Evolutionary conservation across 1,140 invertebrate species (phyloP), one percentile per base, ranked within the genome.

Genomic region (Condylostylus longicornis): DNA sequence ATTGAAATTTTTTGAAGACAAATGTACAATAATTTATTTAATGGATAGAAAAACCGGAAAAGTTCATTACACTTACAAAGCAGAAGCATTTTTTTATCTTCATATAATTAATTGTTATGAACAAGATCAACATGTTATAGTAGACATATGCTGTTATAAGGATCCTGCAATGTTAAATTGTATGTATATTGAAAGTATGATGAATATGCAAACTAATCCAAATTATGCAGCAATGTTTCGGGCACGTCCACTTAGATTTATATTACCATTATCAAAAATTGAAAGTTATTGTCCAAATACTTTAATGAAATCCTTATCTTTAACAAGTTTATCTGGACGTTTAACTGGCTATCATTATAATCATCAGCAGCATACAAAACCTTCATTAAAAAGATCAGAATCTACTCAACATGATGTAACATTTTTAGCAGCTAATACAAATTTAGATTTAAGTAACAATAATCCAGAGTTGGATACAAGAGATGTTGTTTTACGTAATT

Each of bases 21-120:
- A 82, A 48, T 61, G 84, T 71, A 86, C 82, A 0, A 59, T 79
- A 25, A 75, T 90, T 45, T 73, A 83, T 42, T 61, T 88, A 0
- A 59, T 89, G 2, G 71, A 70, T 5, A 67, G 78, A 19, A 48
- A 65, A 35, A 73, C 65, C 18, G 79, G 78, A 2, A 61, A 69
- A 47, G 45, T 74, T 28, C 54, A 60, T 1, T 69, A 66, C 29
- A 72, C 69, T 30, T 82, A 74, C 51, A 51, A 72, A 15, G 70
- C 82, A 0, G 76, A 84, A 37, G 61, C 76, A 0, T 78, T 91
- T 42, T 90, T 91, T 51, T 88, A 78, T 46, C 67, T 91, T 3
- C 89, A 94, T 51, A 81, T 87, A 21, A 86, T 91, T 35, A 94
- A 94, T 63, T 75, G 81, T 35, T 94, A 77, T 51, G 87, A 88